Evolutionary conservation across 2,888 invertebrate species (phyloP).

Genomic region (Incurvaria masculella): DNA sequence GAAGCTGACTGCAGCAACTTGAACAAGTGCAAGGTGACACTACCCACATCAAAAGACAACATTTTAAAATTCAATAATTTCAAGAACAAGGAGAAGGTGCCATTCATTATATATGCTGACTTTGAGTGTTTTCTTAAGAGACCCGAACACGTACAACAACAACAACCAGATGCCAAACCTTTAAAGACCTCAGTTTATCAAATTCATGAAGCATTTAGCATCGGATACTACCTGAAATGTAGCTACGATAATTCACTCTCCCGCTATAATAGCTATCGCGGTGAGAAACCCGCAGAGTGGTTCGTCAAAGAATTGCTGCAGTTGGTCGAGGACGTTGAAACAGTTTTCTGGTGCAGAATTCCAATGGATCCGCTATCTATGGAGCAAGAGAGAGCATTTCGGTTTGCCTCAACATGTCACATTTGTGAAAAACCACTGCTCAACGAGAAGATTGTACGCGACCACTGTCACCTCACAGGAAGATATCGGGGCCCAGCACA

Average conservation of each 20-base stretch:
- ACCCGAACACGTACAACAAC: background rate
- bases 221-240: conserved; percentile 8
- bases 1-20: background rate
- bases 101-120: background rate
- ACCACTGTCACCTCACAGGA: conserved; percentile 23
- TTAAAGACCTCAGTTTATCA: background rate
- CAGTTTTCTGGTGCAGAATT: background rate
- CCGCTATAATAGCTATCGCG: conserved; percentile 6
- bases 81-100: background rate
- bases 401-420: conserved; percentile 16
- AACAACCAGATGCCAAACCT: background rate
- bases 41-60: background rate
- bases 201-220: background rate
- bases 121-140: background rate
- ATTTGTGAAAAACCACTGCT: conserved; percentile 17
- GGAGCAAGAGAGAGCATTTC: conserved; percentile 17
- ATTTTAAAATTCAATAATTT: background rate
- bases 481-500: conserved; percentile 20
- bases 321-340: background rate
- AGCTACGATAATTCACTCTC: conserved; percentile 14
- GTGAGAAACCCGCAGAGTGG: conserved; percentile 5
- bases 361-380: background rate
- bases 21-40: background rate
- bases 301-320: conserved; percentile 1
- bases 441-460: conserved; percentile 14